These are phyloP conservation scores for Aurelia aurita complex sp. Pacific DNA, from an alignment of 30 jellyfish, hydroid and myxozoan species.

Conservation along the genomic window DNA sequence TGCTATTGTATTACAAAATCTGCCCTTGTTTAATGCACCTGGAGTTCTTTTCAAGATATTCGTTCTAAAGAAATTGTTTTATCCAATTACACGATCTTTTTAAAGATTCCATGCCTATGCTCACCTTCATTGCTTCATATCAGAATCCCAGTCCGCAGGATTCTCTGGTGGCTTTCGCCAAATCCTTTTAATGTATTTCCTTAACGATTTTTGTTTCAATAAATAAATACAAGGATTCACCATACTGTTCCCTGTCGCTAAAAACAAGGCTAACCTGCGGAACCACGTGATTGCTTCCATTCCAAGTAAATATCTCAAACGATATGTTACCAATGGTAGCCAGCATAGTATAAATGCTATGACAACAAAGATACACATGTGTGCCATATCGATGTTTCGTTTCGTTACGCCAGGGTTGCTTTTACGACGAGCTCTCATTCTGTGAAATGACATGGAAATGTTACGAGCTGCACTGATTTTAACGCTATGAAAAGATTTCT, in stretches of 20 bases:
- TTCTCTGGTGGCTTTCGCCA: not conserved
- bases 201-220: slow-evolving; percentile 21
- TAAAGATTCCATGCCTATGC: too few relatives aligned
- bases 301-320: slow-evolving; percentile 28
- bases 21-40: too few relatives aligned
- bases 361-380: slow-evolving; percentile 43
- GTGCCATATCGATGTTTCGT: slow-evolving; percentile 25
- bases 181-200: slow-evolving; percentile 17
- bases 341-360: slow-evolving; percentile 42
- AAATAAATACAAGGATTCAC: slow-evolving; percentile 41
- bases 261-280: slow-evolving; percentile 41
- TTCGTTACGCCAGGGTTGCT: not conserved
- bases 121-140: too few relatives aligned
- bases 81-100: too few relatives aligned
- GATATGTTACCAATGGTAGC: slow-evolving; percentile 32
- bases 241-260: slow-evolving; percentile 41
- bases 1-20: too few relatives aligned
- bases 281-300: slow-evolving; percentile 52
- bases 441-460: not conserved
- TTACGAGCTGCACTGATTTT: not conserved
- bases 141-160: too few relatives aligned
- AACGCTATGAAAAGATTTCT: not conserved
- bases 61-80: too few relatives aligned
- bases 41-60: too few relatives aligned
- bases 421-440: not conserved